These are phyloP conservation scores for Pipra filicauda DNA, from an alignment of 2,113 vertebrate genomes.

Conservation along the genomic window DNA sequence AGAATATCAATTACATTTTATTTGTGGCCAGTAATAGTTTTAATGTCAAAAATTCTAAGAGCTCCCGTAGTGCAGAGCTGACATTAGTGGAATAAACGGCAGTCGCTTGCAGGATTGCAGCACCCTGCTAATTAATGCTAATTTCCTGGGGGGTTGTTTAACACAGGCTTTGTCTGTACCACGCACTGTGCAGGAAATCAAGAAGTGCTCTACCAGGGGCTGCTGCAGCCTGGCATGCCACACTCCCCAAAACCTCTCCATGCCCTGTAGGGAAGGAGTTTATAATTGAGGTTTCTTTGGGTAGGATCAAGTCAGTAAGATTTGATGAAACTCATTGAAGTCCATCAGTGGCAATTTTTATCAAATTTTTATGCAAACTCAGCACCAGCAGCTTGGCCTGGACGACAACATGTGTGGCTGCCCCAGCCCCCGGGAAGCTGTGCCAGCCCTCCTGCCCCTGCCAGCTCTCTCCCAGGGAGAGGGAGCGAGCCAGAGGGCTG, in stretches of 20 bases:
- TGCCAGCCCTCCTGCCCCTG: neutral
- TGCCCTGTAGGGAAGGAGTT: neutral
- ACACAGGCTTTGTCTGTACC: neutral
- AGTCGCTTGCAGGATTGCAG: neutral
- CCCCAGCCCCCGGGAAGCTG: neutral
- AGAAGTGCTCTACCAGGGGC: fast-evolving
- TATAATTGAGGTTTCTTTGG: neutral
- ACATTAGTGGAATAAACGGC: neutral
- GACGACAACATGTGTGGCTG: neutral
- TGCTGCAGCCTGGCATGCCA: neutral
- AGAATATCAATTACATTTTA: neutral
- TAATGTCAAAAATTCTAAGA: conserved; percentile 1
- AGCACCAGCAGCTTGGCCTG: fast-evolving
- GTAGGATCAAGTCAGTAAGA: neutral
- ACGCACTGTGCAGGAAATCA: neutral
- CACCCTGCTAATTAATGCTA: neutral
- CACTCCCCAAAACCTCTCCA: neutral
- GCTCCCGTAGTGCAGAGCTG: neutral
- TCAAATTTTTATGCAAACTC: neutral
- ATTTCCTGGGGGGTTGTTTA: neutral
- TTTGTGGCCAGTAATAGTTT: conserved; percentile 1
- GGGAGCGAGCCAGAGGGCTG: neutral
- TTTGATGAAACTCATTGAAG: neutral
- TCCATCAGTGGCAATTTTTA: neutral
- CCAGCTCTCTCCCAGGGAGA: neutral